Base-by-base conservation (phyloP, 1,140 invertebrate species). In the Magallana angulata region DNA sequence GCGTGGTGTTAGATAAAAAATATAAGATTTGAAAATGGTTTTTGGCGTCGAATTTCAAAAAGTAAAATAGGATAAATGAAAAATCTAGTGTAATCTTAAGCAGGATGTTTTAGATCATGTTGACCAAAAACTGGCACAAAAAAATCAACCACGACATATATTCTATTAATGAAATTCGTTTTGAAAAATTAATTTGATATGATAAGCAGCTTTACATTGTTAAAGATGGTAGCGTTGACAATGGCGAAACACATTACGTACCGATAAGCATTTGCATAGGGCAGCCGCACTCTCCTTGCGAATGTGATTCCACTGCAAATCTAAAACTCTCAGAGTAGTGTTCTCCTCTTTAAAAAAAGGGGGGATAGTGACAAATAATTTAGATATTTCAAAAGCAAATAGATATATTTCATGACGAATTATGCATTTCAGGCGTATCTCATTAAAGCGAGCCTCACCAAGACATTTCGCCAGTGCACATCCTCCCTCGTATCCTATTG, bases 221-320 rank as follows among this genome's bases (percentile, higher is more conserved):
- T 2, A 48, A 48, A 48, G 36, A 48, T 48, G 36, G 5, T 48
- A 5, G 36, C 36, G 36, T 48, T 48, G 36, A 48, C 36, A 48
- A 48, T 2, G 36, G 5, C 36, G 36, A 48, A 48, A 48, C 36
- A 48, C 18, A 60, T 57, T 30, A 71, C 88, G 85, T 58, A 91
- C 92, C 86, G 84, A 89, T 48, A 92, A 36, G 81, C 89, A 82
- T 80, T 90, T 88, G 9, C 88, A 90, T 8, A 92, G 64, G 14
- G 86, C 84, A 30, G 87, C 85, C 24, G 90, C 92, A 62, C 91
- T 91, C 18, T 91, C 89, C 14, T 86, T 83, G 18, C 92, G 86
- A 30, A 92, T 90, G 84, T 92, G 88, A 86, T 92, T 91, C 90
- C 90, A 92, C 18, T 90, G 88, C 8, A 93, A 87, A 82, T 92